phyloP scores from a whole-genome alignment of 2,113 vertebrate species.

The Pogona vitticeps region DNA sequence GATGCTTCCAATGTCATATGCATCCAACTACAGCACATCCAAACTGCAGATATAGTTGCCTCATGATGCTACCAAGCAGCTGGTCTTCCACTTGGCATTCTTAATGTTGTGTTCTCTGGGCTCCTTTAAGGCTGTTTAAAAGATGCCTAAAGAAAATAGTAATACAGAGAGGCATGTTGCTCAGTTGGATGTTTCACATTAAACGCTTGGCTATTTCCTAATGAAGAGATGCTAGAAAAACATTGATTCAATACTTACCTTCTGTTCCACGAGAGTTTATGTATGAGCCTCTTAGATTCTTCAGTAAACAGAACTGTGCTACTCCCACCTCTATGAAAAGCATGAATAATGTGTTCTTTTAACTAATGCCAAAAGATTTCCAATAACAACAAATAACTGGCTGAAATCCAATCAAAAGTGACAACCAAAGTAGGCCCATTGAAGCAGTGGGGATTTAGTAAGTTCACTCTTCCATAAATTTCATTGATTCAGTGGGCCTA shows the following conservation, averaged over 20 bases:
- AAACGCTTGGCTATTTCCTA: neutral
- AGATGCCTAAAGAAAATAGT: neutral
- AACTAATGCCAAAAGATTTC: neutral
- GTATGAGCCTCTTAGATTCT: neutral
- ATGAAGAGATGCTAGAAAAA: neutral
- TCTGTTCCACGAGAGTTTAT: neutral
- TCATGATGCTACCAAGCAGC: neutral
- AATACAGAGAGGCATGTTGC: neutral
- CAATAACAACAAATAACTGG: neutral
- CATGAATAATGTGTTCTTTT: neutral
- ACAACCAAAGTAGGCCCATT: too few relatives aligned
- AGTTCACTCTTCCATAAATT: too few relatives aligned
- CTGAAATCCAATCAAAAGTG: too few relatives aligned
- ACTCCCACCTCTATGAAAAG: neutral
- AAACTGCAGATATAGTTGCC: neutral
- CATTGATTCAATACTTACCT: neutral
- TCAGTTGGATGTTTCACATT: neutral
- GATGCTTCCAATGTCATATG: neutral
- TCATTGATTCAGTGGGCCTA: too few relatives aligned
- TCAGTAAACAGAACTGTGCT: neutral
- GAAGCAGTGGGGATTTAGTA: too few relatives aligned
- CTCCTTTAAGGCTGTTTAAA: neutral
- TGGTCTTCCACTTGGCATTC: neutral
- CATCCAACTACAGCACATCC: neutral
- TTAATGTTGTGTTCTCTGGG: neutral